phyloP scores from a whole-genome alignment of 2,888 invertebrate species.

The Pterostichus niger region DNA sequence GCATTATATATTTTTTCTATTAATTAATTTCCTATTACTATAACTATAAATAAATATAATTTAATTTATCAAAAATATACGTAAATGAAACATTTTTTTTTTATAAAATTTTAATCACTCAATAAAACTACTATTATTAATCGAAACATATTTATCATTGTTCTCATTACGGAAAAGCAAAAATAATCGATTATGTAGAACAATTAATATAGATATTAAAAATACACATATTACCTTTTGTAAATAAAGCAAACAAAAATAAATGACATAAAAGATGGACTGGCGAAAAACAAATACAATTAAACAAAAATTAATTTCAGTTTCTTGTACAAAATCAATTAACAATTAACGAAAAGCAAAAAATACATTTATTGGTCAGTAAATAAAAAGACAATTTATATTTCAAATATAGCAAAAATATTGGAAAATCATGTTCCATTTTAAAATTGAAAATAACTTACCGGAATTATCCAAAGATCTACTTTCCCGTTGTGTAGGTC shows the following conservation, averaged over 20 bases:
- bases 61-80: no score
- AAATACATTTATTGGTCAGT: slow-evolving; percentile 7
- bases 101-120: no score
- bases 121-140: no score
- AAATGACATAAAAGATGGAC: slow-evolving; percentile 8
- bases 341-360: not conserved
- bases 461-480: slow-evolving; percentile 80
- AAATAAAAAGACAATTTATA: not conserved
- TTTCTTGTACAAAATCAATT: not conserved
- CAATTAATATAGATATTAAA: slow-evolving; percentile 30
- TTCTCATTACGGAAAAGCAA: not conserved
- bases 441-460: slow-evolving; percentile 71
- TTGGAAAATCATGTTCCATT: not conserved
- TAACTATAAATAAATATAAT: no score
- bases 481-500: slow-evolving; percentile 77
- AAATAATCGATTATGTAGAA: not conserved
- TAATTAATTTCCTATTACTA: no score
- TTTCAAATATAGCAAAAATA: slow-evolving; percentile 17
- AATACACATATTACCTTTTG: not conserved
- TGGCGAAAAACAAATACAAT: slow-evolving; percentile 15
- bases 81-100: no score
- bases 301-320: slow-evolving; percentile 16
- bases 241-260: slow-evolving; percentile 36
- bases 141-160: no score
- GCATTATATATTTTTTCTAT: not conserved